Conservation (phyloP, 2,113 vertebrate genomes). For the Colinus virginianus region DNA sequence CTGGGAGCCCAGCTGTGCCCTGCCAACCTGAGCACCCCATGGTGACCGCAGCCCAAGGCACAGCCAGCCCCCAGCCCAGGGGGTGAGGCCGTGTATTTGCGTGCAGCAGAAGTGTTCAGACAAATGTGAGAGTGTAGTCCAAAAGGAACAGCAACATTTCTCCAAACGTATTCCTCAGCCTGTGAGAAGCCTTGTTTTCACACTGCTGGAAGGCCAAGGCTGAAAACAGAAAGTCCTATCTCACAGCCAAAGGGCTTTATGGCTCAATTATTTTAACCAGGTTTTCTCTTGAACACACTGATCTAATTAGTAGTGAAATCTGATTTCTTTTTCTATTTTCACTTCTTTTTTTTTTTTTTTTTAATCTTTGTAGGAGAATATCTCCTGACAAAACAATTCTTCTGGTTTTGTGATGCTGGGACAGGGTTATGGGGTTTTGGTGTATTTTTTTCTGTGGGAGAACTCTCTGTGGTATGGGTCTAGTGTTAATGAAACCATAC, state of each 20-base stretch:
- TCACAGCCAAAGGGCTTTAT: not conserved
- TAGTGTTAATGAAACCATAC: not conserved
- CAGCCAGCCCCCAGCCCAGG: no score
- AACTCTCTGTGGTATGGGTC: not conserved
- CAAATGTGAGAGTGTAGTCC: not conserved
- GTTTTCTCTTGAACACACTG: not conserved
- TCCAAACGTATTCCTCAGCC: not conserved
- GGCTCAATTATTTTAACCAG: not conserved
- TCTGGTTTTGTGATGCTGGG: not conserved
- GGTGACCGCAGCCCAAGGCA: not conserved
- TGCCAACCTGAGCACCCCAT: not conserved
- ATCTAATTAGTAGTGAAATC: not conserved
- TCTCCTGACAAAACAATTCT: not conserved
- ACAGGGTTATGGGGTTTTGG: rapidly evolving
- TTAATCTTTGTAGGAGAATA: not conserved
- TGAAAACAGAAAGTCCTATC: not conserved
- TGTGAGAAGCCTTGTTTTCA: not conserved
- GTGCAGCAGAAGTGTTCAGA: not conserved
- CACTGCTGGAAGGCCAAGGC: not conserved
- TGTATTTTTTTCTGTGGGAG: not conserved
- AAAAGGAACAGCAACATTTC: not conserved
- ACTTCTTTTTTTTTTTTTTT: not conserved
- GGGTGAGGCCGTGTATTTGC: not conserved
- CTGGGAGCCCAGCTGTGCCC: not conserved
- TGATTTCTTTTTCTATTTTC: not conserved